Conservation (phyloP, 1,140 invertebrate species). For the Nylanderia fulva region DNA sequence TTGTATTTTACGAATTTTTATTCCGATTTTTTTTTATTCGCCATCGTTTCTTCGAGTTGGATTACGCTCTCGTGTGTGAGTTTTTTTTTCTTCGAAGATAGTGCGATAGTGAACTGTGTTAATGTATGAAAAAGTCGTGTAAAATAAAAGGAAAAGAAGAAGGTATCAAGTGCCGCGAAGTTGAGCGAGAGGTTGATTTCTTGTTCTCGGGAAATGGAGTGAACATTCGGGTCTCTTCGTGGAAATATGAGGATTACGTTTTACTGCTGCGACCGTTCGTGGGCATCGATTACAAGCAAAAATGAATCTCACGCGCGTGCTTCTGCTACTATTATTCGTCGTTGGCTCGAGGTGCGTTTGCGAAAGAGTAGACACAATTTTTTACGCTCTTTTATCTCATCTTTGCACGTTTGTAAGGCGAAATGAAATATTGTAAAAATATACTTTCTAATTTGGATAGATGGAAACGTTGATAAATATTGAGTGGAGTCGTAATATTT, state of each 20-base stretch:
- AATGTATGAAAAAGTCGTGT: slow-evolving; percentile 9
- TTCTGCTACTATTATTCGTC: slow-evolving; percentile 78
- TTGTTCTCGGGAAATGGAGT: slow-evolving; percentile 68
- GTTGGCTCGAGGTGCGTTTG: slow-evolving; percentile 81
- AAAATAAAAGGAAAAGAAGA: neutral
- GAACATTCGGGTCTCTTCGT: slow-evolving; percentile 61
- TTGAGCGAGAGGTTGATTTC: slow-evolving; percentile 34
- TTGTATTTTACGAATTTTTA: neutral
- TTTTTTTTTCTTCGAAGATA: neutral
- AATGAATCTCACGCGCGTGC: slow-evolving; percentile 80
- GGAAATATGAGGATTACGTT: slow-evolving; percentile 85
- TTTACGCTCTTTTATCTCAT: neutral
- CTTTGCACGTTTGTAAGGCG: too few relatives aligned
- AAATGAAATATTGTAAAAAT: neutral
- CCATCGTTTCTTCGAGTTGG: neutral
- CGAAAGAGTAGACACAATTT: neutral
- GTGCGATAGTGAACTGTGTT: slow-evolving; percentile 43
- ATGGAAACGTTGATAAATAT: neutral
- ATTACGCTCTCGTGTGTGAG: slow-evolving; percentile 30
- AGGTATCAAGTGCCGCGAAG: slow-evolving; percentile 25
- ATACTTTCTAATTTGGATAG: neutral
- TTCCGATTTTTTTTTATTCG: slow-evolving; percentile 17
- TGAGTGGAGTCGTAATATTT: neutral
- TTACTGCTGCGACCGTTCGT: slow-evolving; percentile 70
- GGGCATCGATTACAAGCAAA: slow-evolving; percentile 76